Conservation (phyloP, 2,113 vertebrate species). For the Megaleporinus macrocephalus region DNA sequence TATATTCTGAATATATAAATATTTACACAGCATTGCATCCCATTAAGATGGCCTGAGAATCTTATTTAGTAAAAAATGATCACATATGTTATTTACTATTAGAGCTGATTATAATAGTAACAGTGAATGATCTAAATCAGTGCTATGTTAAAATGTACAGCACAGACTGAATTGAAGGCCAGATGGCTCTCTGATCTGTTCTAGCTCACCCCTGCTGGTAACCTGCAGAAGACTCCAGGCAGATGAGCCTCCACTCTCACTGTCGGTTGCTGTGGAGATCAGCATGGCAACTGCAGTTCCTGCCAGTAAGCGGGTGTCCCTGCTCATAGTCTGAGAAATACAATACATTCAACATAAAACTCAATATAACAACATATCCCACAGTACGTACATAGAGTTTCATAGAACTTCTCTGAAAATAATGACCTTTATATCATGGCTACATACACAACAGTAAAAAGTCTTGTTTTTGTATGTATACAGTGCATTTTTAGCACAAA, state of each 20-base stretch:
- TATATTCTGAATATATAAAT: not conserved
- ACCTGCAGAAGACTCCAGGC: conserved; percentile 75
- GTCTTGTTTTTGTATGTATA: not conserved
- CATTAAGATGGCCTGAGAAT: no score
- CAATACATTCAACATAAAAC: not conserved
- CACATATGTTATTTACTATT: not conserved
- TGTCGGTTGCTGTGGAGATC: conserved; percentile 76
- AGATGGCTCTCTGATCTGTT: not conserved
- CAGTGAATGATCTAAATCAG: not conserved
- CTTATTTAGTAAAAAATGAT: no score
- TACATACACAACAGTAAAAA: not conserved
- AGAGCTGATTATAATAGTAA: no score
- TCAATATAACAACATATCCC: not conserved
- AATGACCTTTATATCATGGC: not conserved
- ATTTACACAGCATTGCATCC: no score
- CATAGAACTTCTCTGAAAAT: not conserved
- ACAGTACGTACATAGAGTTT: not conserved
- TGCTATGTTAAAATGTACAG: not conserved
- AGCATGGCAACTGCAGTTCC: conserved; percentile 86
- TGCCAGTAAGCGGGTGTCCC: conserved; percentile 82
- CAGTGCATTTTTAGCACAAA: no score
- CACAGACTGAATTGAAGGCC: not conserved
- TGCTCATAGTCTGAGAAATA: conserved; percentile 73
- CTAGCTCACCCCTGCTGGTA: conserved; percentile 55
- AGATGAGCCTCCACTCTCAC: conserved; percentile 66